Conservation (phyloP, 2,113 vertebrate genomes). For the Stegastes partitus region DNA sequence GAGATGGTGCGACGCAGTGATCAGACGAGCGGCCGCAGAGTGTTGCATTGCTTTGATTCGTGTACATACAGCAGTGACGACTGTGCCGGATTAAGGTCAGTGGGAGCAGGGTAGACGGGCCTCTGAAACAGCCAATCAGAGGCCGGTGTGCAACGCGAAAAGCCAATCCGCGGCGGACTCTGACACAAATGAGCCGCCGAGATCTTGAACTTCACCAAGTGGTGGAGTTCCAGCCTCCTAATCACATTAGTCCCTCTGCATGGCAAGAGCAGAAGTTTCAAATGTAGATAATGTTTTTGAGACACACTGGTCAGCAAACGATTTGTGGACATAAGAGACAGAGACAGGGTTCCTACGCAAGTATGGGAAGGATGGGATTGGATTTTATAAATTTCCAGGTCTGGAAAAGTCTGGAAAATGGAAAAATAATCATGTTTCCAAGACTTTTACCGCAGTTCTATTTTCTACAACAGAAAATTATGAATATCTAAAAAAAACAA, state of each 20-base stretch:
- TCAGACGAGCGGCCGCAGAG: conserved; percentile 27
- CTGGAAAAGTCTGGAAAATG: too few species aligned
- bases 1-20: conserved; percentile 28
- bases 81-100: conserved; percentile 70
- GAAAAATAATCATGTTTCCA: too few species aligned
- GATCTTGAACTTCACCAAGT: conserved; percentile 22
- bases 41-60: conserved; percentile 49
- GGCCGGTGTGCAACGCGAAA: conserved; percentile 5
- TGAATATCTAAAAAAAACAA: too few species aligned
- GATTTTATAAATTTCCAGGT: too few species aligned
- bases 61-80: conserved; percentile 57
- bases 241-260: conserved; percentile 20
- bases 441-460: too few species aligned
- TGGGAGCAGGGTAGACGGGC: conserved; percentile 52
- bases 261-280: background rate
- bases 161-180: conserved; percentile 3
- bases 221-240: background rate
- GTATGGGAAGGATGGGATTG: too few species aligned
- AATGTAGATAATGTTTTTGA: conserved; percentile 1
- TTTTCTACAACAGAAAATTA: too few species aligned
- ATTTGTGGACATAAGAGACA: background rate
- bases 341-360: too few species aligned
- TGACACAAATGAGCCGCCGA: conserved; percentile 10
- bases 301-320: background rate
- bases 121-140: conserved; percentile 65